Evolutionary conservation across 2,113 vertebrate genomes (phyloP).

Genomic region (Xyrauchen texanus): DNA sequence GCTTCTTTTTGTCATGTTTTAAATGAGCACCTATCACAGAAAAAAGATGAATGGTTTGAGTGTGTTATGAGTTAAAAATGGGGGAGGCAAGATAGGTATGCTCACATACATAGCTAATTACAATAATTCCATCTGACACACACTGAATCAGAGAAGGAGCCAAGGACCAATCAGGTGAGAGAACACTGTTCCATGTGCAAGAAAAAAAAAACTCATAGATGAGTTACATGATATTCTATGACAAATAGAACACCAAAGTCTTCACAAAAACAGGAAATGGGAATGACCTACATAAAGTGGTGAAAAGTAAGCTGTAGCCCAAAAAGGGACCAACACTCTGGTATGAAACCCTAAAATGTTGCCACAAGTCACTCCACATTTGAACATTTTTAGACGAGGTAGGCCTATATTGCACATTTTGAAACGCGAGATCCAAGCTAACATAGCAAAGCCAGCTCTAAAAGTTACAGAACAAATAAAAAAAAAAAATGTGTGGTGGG

Average conservation of each 20-base stretch:
- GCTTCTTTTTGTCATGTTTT: not conserved
- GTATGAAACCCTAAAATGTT: slow-evolving; percentile 65
- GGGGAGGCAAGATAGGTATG: not conserved
- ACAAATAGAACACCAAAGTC: slow-evolving; percentile 67
- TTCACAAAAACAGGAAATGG: slow-evolving; percentile 60
- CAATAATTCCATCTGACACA: slow-evolving; percentile 47
- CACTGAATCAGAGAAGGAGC: slow-evolving; percentile 12
- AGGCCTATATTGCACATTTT: slow-evolving; percentile 30
- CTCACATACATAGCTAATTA: slow-evolving; percentile 44
- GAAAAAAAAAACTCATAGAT: slow-evolving; percentile 62
- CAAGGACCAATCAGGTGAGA: slow-evolving; percentile 37
- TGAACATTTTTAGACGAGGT: slow-evolving; percentile 41
- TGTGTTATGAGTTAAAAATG: not conserved
- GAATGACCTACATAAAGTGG: slow-evolving; percentile 72
- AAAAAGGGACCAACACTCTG: slow-evolving; percentile 66
- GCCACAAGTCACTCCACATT: slow-evolving; percentile 57
- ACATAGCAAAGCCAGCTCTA: not conserved
- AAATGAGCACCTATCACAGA: not conserved
- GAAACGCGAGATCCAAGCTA: slow-evolving; percentile 7
- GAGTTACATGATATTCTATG: slow-evolving; percentile 62
- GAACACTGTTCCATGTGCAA: slow-evolving; percentile 37
- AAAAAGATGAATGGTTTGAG: not conserved
- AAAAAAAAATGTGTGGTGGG: not conserved
- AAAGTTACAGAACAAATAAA: not conserved
- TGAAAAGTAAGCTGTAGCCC: slow-evolving; percentile 72